These are phyloP conservation scores for Nectonema munidae DNA, from an alignment of 2,888 invertebrate genomes.

Conservation along the genomic window DNA sequence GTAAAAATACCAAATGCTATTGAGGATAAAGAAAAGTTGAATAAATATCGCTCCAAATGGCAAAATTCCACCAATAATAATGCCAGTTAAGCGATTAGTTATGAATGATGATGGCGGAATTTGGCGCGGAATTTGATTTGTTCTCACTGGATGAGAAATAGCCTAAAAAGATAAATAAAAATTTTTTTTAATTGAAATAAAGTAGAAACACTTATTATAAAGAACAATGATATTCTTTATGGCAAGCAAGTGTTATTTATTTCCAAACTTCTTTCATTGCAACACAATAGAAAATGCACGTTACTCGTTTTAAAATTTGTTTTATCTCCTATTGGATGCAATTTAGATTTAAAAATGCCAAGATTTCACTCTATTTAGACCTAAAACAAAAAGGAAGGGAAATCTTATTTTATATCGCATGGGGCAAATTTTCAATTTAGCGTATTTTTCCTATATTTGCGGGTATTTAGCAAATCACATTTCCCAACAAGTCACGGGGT, in stretches of 20 bases:
- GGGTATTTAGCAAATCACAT: too few relatives aligned
- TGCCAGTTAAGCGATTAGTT: conserved; percentile 59
- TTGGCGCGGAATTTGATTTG: conserved; percentile 87
- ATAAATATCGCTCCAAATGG: conserved; percentile 96
- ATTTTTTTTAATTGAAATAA: conserved; percentile 6
- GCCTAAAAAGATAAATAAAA: conserved; percentile 8
- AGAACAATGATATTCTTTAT: not conserved
- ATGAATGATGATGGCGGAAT: conserved; percentile 95
- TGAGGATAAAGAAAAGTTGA: conserved; percentile 88
- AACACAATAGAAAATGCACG: too few relatives aligned
- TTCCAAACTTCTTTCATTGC: too few relatives aligned
- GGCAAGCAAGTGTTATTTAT: not conserved
- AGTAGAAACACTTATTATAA: not conserved
- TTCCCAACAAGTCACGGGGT: too few relatives aligned
- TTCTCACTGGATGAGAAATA: conserved; percentile 50
- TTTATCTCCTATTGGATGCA: too few relatives aligned
- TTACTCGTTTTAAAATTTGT: too few relatives aligned
- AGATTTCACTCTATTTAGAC: too few relatives aligned
- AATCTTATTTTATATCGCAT: too few relatives aligned
- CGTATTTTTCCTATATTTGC: too few relatives aligned
- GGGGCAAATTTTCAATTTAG: too few relatives aligned
- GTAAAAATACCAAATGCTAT: conserved; percentile 60
- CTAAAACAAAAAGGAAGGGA: too few relatives aligned
- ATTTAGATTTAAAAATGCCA: too few relatives aligned
- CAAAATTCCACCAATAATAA: conserved; percentile 85